These are phyloP conservation scores for Leptinotarsa rubiginosa DNA, from an alignment of 2,888 invertebrate species.

Conservation along the genomic window DNA sequence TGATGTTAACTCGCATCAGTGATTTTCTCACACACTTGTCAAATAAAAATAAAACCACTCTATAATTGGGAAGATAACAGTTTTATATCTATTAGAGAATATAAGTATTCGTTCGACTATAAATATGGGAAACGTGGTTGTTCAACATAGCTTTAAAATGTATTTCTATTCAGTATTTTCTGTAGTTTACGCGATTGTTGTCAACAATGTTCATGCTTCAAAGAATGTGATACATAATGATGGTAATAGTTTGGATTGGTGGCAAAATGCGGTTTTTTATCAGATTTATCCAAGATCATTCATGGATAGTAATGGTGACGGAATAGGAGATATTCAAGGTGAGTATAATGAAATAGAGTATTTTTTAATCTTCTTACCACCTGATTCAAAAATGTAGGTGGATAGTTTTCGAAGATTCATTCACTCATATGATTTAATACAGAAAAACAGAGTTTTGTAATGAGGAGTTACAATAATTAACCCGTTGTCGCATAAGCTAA, in stretches of 20 bases:
- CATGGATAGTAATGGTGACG: constrained; percentile 85
- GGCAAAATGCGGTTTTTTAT: constrained; percentile 84
- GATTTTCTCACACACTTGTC: not conserved
- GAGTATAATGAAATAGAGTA: not conserved
- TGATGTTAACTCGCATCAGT: too few relatives aligned
- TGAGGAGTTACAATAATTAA: too few relatives aligned
- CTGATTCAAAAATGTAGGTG: too few relatives aligned
- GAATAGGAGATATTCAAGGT: constrained; percentile 89
- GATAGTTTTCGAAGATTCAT: too few relatives aligned
- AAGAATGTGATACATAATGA: not conserved
- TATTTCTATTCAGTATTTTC: not conserved
- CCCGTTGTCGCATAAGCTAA: too few relatives aligned
- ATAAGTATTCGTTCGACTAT: not conserved
- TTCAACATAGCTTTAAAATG: not conserved
- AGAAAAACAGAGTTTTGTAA: too few relatives aligned
- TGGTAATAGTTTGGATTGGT: constrained; percentile 75
- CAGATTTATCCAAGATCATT: constrained; percentile 90
- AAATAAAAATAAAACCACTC: not conserved
- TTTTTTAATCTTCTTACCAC: too few relatives aligned
- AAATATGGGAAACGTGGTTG: not conserved
- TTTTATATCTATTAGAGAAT: not conserved
- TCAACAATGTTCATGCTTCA: not conserved
- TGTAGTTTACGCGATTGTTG: not conserved
- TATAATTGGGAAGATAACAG: not conserved
- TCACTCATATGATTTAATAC: too few relatives aligned